Base-by-base conservation (phyloP, 64 coral and sea anemone species). In the Porites australiensis region DNA sequence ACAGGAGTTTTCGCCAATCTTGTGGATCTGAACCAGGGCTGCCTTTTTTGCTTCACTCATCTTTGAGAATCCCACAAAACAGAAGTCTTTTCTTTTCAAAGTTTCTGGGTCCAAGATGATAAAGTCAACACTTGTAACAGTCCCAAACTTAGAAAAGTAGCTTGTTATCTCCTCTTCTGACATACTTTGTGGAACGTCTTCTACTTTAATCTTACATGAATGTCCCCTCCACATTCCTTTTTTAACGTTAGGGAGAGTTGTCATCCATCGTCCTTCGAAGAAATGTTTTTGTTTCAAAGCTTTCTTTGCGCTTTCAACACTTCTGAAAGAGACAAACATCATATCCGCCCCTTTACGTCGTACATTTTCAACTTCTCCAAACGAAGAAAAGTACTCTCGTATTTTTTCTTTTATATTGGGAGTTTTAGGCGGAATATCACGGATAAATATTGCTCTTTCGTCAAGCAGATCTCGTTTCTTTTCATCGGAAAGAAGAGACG, bases 241-340 rank as follows among this genome's bases (percentile, higher is more conserved):
- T 15, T 76, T 76, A 13, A 76, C 73, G 13, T 51, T 76, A 6
- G 73, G 73, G 13, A 76, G 8, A 16, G 73, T 76, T 50, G 73
- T 76, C 4, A 76, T 15, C 73, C 73, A 76, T n/a, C 46, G 73
- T 16, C 73, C 73, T 50, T 76, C 46, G 3, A 76, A 76, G 73
- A 76, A 76, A 46, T 76, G 73, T 46, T 76, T 76, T 50, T 76
- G 45, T 76, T 76, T 76, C 15, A 76, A 50, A 50, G 46, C 73
- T 76, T 51, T 50, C 4, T 12, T 47, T 6, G 73, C 73, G 46
- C 45, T 76, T 47, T 76, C 73, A 5, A 76, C 73, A n/a, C 8
- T 76, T 18, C 14, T 51, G 16, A 76, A 76, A 76, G 73, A 50
- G 49, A 76, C 73, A 19, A 53, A 50, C 47, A 76, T 3, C 73